Conservation (phyloP, 2,888 invertebrate species). For the Eurytoma adleriae region DNA sequence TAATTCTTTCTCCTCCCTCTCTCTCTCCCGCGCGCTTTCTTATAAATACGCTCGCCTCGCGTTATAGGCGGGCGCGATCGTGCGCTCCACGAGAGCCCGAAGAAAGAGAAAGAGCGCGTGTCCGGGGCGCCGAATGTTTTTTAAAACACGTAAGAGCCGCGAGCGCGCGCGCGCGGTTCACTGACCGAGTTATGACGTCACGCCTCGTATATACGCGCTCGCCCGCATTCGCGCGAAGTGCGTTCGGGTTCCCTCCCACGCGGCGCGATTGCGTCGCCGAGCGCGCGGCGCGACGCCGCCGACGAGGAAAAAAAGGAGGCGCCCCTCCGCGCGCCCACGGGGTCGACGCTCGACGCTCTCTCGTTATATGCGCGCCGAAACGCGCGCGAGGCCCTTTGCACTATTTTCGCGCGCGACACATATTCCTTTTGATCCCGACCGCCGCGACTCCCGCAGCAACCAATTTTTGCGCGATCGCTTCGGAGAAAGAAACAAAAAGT, state of each 20-base stretch:
- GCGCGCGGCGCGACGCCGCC: not conserved
- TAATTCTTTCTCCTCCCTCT: slow-evolving; percentile 6
- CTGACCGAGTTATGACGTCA: slow-evolving; percentile 74
- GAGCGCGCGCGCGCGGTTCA: slow-evolving; percentile 69
- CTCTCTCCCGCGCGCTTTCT: slow-evolving; percentile 9
- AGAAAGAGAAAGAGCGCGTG: slow-evolving; percentile 21
- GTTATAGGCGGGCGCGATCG: not conserved
- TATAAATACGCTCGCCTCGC: slow-evolving; percentile 13
- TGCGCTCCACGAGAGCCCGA: not conserved
- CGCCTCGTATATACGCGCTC: slow-evolving; percentile 21
- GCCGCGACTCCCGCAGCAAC: too few relatives aligned
- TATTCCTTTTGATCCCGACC: too few relatives aligned
- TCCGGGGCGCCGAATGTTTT: slow-evolving; percentile 42
- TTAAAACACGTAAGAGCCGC: slow-evolving; percentile 44
- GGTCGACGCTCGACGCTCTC: too few relatives aligned
- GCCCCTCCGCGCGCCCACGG: not conserved
- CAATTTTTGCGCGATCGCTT: too few relatives aligned
- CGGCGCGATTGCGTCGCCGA: not conserved
- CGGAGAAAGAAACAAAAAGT: too few relatives aligned
- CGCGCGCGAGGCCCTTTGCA: too few relatives aligned
- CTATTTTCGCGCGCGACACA: too few relatives aligned
- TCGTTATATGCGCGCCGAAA: too few relatives aligned
- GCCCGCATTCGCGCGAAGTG: slow-evolving; percentile 36
- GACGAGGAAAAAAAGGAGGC: not conserved
- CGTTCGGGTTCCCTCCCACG: slow-evolving; percentile 10